These are phyloP conservation scores for Clepsis dumicolana DNA, from an alignment of 2,888 invertebrate genomes.

Conservation along the genomic window DNA sequence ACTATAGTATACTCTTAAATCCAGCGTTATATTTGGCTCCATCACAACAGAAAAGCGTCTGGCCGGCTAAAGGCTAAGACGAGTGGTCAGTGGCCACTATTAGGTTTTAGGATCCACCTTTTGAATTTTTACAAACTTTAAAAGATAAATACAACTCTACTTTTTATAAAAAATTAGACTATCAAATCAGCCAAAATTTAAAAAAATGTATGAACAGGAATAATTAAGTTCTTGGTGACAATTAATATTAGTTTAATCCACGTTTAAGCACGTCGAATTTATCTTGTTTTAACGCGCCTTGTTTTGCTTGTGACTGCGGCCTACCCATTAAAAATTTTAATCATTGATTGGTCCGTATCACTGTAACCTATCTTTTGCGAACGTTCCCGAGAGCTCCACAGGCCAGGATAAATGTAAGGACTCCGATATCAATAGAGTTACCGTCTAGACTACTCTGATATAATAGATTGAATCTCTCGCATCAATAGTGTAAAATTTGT, in stretches of 20 bases:
- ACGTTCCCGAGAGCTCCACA: neutral
- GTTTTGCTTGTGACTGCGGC: neutral
- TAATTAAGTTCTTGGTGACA: no score
- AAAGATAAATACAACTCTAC: no score
- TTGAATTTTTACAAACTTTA: no score
- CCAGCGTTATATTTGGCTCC: neutral
- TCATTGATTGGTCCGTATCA: neutral
- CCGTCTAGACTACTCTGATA: neutral
- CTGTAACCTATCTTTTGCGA: neutral
- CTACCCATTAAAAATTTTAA: neutral
- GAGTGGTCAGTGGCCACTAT: no score
- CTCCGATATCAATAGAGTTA: neutral
- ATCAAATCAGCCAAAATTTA: no score
- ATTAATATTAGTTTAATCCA: no score
- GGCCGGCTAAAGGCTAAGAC: neutral
- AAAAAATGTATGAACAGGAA: no score
- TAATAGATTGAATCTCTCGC: neutral
- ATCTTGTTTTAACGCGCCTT: neutral
- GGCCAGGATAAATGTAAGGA: neutral
- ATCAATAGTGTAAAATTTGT: neutral
- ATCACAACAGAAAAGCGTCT: neutral
- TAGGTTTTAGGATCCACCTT: no score
- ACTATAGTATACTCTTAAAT: constrained; percentile 8
- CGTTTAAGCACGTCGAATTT: no score
- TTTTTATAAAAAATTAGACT: no score